phyloP scores from a whole-genome alignment of 2,113 vertebrate species.

The Tetrax tetrax region DNA sequence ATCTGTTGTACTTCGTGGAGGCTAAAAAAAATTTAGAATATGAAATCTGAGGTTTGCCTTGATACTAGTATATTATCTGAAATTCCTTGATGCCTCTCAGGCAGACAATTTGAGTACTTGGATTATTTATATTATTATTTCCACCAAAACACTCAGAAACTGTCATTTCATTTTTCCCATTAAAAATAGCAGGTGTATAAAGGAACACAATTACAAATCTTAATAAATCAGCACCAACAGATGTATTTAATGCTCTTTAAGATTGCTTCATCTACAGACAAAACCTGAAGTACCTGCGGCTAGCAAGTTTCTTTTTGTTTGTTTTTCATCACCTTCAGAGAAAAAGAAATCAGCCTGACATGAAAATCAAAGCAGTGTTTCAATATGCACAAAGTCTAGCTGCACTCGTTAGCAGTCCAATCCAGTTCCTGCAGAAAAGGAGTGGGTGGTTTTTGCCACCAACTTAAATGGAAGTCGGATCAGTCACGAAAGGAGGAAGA shows the following conservation, averaged over 20 bases:
- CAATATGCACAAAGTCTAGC: conserved; percentile 32
- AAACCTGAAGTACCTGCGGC: conserved; percentile 1
- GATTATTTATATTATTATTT: background rate
- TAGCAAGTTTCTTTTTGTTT: conserved; percentile 25
- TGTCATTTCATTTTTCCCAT: background rate
- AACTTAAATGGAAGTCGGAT: conserved; percentile 25
- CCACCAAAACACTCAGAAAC: background rate
- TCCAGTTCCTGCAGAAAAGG: conserved; percentile 21
- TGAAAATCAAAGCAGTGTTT: conserved; percentile 15
- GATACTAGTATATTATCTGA: background rate
- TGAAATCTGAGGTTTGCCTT: background rate
- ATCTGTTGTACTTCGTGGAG: background rate
- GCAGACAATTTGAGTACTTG: background rate
- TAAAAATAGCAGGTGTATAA: conserved; percentile 30
- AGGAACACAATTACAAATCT: conserved; percentile 2
- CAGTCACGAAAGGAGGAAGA: conserved; percentile 34
- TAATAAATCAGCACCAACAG: conserved; percentile 29
- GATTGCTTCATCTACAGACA: background rate
- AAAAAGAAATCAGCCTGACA: conserved; percentile 1
- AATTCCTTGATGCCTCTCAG: background rate
- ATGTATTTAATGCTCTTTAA: background rate
- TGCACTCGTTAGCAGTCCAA: conserved; percentile 24
- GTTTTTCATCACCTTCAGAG: conserved; percentile 24
- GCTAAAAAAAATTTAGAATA: background rate
- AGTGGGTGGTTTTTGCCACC: conserved; percentile 18